phyloP scores from a whole-genome alignment of 53 echinoderm and acorn worm genomes.

The Patiria pectinifera region DNA sequence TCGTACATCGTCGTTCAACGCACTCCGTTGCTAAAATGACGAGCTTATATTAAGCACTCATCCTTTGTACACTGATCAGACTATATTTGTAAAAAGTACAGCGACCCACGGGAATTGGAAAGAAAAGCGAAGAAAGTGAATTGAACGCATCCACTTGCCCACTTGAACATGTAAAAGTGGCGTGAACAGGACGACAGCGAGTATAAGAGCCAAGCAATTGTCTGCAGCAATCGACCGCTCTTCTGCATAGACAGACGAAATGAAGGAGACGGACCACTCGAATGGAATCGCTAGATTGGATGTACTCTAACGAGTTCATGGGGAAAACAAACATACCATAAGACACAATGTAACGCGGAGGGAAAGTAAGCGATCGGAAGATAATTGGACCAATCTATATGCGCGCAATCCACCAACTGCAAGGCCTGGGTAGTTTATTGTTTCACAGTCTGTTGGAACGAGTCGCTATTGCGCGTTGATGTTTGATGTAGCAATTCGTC shows the following conservation, averaged over 20 bases:
- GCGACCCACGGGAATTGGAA: background rate
- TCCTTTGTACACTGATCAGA: background rate
- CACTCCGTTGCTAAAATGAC: background rate
- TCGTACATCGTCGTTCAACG: background rate
- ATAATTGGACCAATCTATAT: too few relatives aligned
- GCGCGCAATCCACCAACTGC: too few relatives aligned
- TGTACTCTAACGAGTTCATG: background rate
- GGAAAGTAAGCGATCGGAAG: too few relatives aligned
- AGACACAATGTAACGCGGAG: too few relatives aligned
- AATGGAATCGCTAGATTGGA: background rate
- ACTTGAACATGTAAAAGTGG: background rate
- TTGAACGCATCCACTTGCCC: background rate
- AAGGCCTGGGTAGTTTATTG: too few relatives aligned
- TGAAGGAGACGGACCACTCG: background rate
- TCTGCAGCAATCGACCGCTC: background rate
- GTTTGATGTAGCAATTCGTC: too few relatives aligned
- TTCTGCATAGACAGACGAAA: background rate
- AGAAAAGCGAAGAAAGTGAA: background rate
- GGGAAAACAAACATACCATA: too few relatives aligned
- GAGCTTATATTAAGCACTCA: background rate
- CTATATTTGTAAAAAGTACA: background rate
- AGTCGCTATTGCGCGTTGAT: too few relatives aligned
- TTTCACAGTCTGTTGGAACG: too few relatives aligned
- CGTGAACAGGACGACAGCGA: background rate
- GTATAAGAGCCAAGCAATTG: background rate